Evolutionary conservation across 2,797 vertebrate species (phyloP).

Genomic region (Neoniphon sammara): DNA sequence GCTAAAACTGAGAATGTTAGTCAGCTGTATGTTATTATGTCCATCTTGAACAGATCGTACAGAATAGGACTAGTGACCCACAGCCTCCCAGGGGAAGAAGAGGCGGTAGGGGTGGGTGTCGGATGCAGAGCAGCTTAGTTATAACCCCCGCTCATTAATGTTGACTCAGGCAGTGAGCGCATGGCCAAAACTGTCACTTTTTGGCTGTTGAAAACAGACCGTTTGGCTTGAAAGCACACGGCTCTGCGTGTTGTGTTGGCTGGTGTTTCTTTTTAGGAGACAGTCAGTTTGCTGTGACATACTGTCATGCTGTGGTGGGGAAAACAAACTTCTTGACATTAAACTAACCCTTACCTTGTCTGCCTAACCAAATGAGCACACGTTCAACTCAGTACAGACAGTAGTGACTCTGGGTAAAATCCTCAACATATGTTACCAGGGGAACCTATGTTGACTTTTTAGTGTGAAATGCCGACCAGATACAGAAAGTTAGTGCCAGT

Average conservation of each 20-base stretch:
- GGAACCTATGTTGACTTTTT: constrained; percentile 12
- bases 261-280: constrained; percentile 1
- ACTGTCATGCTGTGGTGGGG: not conserved
- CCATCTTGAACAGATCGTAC: constrained; percentile 87
- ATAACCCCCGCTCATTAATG: constrained; percentile 58
- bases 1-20: constrained; percentile 27
- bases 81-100: constrained; percentile 78
- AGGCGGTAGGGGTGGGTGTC: constrained; percentile 83
- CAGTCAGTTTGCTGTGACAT: constrained; percentile 22
- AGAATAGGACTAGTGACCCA: constrained; percentile 84
- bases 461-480: not conserved
- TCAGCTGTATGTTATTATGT: constrained; percentile 75
- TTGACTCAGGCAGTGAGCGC: constrained; percentile 58
- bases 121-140: constrained; percentile 58
- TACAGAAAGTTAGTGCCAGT: not conserved
- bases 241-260: constrained; percentile 37
- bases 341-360: constrained; percentile 1
- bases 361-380: constrained; percentile 21
- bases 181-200: constrained; percentile 70
- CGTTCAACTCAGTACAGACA: constrained; percentile 9
- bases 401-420: not conserved
- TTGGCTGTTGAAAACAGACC: constrained; percentile 8
- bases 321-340: not conserved
- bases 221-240: constrained; percentile 28
- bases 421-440: not conserved